Conservation (phyloP, 2,888 invertebrate genomes). For the Miltochrista miniata region DNA sequence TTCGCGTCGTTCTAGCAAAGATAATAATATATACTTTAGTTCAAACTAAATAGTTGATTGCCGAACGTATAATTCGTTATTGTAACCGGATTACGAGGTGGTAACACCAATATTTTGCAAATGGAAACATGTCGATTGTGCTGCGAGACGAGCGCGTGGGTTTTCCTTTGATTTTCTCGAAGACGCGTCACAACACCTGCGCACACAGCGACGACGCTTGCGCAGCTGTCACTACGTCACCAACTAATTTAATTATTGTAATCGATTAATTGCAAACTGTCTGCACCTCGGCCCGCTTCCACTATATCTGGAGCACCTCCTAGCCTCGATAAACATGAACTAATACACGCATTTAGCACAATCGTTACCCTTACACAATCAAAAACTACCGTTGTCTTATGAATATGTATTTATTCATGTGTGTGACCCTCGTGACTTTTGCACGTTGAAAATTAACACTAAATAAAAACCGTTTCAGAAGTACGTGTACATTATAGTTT, state of each 20-base stretch:
- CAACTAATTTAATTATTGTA: slow-evolving; percentile 70
- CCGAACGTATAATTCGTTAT: slow-evolving; percentile 38
- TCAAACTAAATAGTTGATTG: slow-evolving; percentile 35
- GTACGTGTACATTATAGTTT: too few relatives aligned
- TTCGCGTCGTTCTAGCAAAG: slow-evolving; percentile 33
- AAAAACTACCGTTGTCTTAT: slow-evolving; percentile 37
- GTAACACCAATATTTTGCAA: slow-evolving; percentile 65
- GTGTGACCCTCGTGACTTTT: slow-evolving; percentile 24
- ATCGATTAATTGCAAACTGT: slow-evolving; percentile 74
- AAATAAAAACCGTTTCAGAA: too few relatives aligned
- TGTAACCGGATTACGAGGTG: slow-evolving; percentile 53
- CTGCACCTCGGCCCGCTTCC: slow-evolving; percentile 54
- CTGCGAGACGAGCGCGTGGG: slow-evolving; percentile 57
- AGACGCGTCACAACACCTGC: slow-evolving; percentile 69
- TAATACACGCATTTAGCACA: slow-evolving; percentile 11
- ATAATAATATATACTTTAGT: too few relatives aligned
- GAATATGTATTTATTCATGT: slow-evolving; percentile 43
- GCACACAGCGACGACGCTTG: slow-evolving; percentile 65
- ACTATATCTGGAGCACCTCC: slow-evolving; percentile 53
- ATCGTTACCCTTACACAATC: slow-evolving; percentile 45
- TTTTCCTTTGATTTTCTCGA: slow-evolving; percentile 74
- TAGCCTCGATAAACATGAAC: slow-evolving; percentile 30
- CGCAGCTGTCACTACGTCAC: slow-evolving; percentile 77
- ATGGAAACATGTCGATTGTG: slow-evolving; percentile 54
- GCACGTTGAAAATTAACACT: too few relatives aligned